Conservation (phyloP, 2,797 vertebrate genomes). For the Onychomys leucogaster region DNA sequence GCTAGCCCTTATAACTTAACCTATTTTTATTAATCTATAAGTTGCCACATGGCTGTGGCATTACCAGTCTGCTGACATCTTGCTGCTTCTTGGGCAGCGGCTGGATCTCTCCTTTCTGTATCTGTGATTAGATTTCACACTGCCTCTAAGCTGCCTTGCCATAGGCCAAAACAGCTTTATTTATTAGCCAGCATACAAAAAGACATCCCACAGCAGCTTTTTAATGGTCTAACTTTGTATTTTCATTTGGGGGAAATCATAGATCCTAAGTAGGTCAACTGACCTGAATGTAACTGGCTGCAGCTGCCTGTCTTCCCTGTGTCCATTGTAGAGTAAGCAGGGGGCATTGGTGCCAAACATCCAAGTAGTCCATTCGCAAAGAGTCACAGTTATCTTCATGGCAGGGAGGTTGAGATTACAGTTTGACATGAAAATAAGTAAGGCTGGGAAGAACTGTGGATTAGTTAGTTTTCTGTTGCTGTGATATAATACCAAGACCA, state of each 20-base stretch:
- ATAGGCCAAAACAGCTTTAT: no score
- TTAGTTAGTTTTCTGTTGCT: not conserved
- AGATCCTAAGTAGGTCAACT: conserved; percentile 70
- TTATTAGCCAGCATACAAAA: no score
- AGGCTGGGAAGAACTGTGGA: conserved; percentile 2
- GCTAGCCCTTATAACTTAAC: no score
- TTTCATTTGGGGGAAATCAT: conserved; percentile 44
- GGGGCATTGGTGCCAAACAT: not conserved
- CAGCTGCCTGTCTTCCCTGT: not conserved
- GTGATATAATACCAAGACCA: not conserved
- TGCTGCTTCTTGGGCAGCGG: no score
- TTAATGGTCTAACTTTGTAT: conserved; percentile 69
- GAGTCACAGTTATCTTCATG: conserved; percentile 65
- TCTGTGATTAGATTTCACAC: no score
- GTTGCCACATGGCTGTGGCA: no score
- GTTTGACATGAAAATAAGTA: conserved; percentile 47
- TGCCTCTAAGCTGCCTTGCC: no score
- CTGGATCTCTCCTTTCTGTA: no score
- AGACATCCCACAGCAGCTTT: not conserved
- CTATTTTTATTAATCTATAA: no score
- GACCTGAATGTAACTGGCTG: conserved; percentile 22
- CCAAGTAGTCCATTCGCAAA: not conserved
- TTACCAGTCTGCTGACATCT: no score
- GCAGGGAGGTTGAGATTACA: conserved; percentile 33
- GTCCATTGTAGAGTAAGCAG: not conserved